These are phyloP conservation scores for Porites rus DNA, from an alignment of 92 coral and sea anemone genomes.

Conservation along the genomic window DNA sequence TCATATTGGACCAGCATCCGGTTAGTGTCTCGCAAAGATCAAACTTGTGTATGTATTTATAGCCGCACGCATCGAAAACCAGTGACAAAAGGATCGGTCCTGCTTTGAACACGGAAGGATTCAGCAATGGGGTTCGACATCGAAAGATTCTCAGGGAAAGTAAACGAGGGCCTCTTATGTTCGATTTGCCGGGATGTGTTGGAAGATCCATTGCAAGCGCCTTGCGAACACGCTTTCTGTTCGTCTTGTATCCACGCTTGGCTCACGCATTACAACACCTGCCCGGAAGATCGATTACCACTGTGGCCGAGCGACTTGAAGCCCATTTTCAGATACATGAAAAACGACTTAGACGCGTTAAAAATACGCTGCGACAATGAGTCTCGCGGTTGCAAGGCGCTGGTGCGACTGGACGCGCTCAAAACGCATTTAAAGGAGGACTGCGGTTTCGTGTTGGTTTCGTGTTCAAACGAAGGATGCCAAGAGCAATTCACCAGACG, in stretches of 20 bases:
- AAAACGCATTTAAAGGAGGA: conserved; percentile 82
- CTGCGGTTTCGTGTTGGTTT: conserved; percentile 78
- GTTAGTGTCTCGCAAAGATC: not conserved
- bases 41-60: not conserved
- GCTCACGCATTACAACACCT: conserved; percentile 87
- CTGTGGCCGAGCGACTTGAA: conserved; percentile 93
- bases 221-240: conserved; percentile 93
- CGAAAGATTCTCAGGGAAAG: conserved; percentile 83
- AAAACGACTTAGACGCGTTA: conserved; percentile 78
- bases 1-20: conserved; percentile 29
- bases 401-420: conserved; percentile 77
- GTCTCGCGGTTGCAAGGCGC: conserved; percentile 78
- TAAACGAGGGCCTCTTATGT: conserved; percentile 89
- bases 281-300: conserved; percentile 88
- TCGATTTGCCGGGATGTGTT: conserved; percentile 87
- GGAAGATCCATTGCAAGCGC: conserved; percentile 91
- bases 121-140: conserved; percentile 85
- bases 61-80: not conserved
- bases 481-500: conserved; percentile 75
- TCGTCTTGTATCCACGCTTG: conserved; percentile 81
- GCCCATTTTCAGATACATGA: conserved; percentile 92
- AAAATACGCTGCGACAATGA: conserved; percentile 87
- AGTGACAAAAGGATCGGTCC: conserved; percentile 8
- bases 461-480: conserved; percentile 84
- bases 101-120: conserved; percentile 11